A percentile compares a stretch with the other conserved stretches of the same genome.
These are phyloP conservation scores for Epizoanthus fatuus DNA, from an alignment of 92 coral and sea anemone genomes.

Conservation along the genomic window DNA sequence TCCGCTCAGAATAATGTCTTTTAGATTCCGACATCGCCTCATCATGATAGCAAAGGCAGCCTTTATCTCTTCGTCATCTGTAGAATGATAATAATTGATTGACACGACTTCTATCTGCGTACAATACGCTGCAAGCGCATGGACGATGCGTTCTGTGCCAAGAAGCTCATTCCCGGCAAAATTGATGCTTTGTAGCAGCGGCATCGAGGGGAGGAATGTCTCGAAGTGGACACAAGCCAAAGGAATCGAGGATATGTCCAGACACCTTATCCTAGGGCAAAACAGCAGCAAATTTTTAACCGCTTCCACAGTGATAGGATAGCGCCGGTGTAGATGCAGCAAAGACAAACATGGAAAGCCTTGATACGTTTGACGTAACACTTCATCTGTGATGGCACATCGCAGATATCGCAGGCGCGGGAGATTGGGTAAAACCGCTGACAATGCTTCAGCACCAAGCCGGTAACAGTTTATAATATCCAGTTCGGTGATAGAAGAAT, in stretches of 20 bases:
- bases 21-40: slow-evolving; percentile 58
- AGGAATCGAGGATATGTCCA: slow-evolving; percentile 86
- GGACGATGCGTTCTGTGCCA: slow-evolving; percentile 74
- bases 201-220: slow-evolving; percentile 74
- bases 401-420: slow-evolving; percentile 82
- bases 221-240: slow-evolving; percentile 73
- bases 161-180: slow-evolving; percentile 80
- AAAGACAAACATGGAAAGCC: slow-evolving; percentile 71
- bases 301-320: slow-evolving; percentile 77
- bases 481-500: slow-evolving; percentile 58
- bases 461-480: slow-evolving; percentile 75
- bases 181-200: slow-evolving; percentile 53
- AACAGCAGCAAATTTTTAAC: slow-evolving; percentile 66
- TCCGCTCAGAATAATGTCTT: slow-evolving; percentile 70
- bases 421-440: slow-evolving; percentile 66
- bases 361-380: slow-evolving; percentile 37
- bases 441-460: slow-evolving; percentile 57
- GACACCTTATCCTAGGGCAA: slow-evolving; percentile 73
- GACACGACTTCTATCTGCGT: slow-evolving; percentile 54
- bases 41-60: slow-evolving; percentile 68
- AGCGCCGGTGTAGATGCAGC: slow-evolving; percentile 76
- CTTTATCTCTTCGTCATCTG: slow-evolving; percentile 66
- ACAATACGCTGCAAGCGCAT: slow-evolving; percentile 55
- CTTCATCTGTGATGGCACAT: slow-evolving; percentile 84
- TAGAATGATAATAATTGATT: slow-evolving; percentile 74